Percentiles rank a stretch among this genome's conserved stretches.
These are phyloP conservation scores for Hemibagrus guttatus DNA, from an alignment of 2,797 vertebrate species.

Conservation along the genomic window DNA sequence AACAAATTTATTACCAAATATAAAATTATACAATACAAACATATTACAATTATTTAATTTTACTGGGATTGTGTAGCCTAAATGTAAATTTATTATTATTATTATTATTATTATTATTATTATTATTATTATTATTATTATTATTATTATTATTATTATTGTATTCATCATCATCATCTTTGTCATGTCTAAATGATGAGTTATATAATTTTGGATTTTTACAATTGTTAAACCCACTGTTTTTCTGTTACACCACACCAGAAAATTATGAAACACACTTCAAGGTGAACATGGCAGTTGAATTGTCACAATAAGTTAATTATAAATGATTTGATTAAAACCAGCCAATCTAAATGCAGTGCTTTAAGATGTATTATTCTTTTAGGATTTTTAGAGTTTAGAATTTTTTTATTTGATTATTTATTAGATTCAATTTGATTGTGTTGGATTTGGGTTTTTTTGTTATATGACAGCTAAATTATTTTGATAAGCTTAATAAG, in stretches of 20 bases:
- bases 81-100: not conserved
- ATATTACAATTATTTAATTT: not conserved
- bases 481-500: not conserved
- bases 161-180: not conserved
- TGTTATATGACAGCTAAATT: not conserved
- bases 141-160: not conserved
- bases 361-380: not conserved
- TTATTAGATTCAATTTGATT: not conserved
- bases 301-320: not conserved
- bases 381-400: not conserved
- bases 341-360: not conserved
- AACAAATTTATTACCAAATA: not conserved
- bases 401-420: not conserved
- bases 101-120: not conserved
- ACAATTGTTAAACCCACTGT: not conserved
- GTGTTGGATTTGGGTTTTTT: not conserved
- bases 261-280: not conserved
- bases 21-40: too few relatives aligned
- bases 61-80: not conserved
- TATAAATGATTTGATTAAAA: not conserved
- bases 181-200: not conserved
- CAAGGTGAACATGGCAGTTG: not conserved
- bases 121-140: not conserved
- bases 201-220: not conserved
- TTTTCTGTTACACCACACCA: not conserved